These are phyloP conservation scores for Oligia strigilis DNA, from an alignment of 2,888 invertebrate genomes.

Conservation along the genomic window DNA sequence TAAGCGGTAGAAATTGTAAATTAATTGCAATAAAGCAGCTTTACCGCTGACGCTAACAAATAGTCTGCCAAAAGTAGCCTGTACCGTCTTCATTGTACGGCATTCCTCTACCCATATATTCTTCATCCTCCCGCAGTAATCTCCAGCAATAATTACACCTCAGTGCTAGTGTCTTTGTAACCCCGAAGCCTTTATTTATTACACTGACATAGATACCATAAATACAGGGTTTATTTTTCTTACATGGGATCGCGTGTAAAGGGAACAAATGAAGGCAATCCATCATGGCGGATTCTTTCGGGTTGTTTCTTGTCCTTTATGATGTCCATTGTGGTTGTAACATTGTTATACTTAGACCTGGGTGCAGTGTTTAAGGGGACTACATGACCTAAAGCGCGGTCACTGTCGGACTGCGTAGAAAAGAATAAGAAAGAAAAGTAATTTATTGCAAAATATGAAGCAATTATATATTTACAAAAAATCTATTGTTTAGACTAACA, in stretches of 20 bases:
- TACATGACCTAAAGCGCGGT: no score
- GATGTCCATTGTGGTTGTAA: conserved; percentile 22
- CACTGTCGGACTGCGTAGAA: no score
- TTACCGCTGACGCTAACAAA: neutral
- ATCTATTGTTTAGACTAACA: no score
- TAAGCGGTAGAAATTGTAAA: neutral
- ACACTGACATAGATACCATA: conserved; percentile 31
- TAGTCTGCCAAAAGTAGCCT: neutral
- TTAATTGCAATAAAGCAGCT: neutral
- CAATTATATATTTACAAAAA: no score
- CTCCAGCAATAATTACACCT: conserved; percentile 48
- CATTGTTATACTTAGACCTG: neutral
- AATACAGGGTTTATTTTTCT: conserved; percentile 64
- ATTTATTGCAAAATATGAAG: no score
- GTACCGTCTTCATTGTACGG: neutral
- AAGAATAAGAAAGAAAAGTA: no score
- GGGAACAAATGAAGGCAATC: conserved; percentile 57
- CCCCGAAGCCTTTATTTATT: conserved; percentile 41
- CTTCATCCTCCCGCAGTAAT: conserved; percentile 8
- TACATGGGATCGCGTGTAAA: conserved; percentile 42
- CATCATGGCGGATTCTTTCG: conserved; percentile 52
- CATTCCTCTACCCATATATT: conserved; percentile 20
- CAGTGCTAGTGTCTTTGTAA: conserved; percentile 33
- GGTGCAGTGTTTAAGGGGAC: neutral
- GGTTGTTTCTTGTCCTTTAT: conserved; percentile 23